Percentiles rank a stretch among this genome's conserved stretches.
phyloP scores from a whole-genome alignment of 2,113 vertebrate species.

The Apistogramma diplotaenia region DNA sequence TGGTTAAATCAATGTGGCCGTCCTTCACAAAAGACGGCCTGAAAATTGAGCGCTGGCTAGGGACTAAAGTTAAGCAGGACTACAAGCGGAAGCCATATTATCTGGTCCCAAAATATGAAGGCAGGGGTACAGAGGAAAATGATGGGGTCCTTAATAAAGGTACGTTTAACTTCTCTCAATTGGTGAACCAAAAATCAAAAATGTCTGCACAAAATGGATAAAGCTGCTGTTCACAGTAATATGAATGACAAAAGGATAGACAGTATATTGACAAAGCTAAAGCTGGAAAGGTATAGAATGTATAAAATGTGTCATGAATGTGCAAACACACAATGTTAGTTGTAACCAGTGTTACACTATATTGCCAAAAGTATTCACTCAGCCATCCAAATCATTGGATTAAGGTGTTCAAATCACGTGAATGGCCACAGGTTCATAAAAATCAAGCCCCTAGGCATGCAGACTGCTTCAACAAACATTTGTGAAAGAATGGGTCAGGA shows the following conservation, averaged over 20 bases:
- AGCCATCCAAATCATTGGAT: too few relatives aligned
- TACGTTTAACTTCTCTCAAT: constrained; percentile 2
- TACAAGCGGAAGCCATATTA: constrained; percentile 62
- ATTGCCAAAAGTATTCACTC: too few relatives aligned
- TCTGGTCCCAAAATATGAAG: constrained; percentile 83
- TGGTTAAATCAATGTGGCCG: constrained; percentile 76
- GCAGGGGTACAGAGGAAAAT: constrained; percentile 52
- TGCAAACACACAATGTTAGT: too few relatives aligned
- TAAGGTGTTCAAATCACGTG: too few relatives aligned
- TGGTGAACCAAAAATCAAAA: neutral
- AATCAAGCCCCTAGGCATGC: too few relatives aligned
- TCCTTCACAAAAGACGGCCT: constrained; percentile 69
- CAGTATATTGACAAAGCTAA: too few relatives aligned
- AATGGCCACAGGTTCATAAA: too few relatives aligned
- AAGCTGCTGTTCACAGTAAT: neutral
- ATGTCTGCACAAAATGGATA: neutral
- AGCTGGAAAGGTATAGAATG: too few relatives aligned
- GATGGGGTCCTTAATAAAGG: constrained; percentile 61
- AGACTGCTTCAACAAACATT: too few relatives aligned
- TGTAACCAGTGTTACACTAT: too few relatives aligned
- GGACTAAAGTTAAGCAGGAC: constrained; percentile 62
- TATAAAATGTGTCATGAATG: too few relatives aligned
- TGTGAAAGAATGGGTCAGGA: too few relatives aligned
- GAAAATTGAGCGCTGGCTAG: constrained; percentile 78
- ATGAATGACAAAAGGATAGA: neutral